These are phyloP conservation scores for Microcebus ravelobensis DNA, from an alignment of 2,113 vertebrate species.

Conservation along the genomic window DNA sequence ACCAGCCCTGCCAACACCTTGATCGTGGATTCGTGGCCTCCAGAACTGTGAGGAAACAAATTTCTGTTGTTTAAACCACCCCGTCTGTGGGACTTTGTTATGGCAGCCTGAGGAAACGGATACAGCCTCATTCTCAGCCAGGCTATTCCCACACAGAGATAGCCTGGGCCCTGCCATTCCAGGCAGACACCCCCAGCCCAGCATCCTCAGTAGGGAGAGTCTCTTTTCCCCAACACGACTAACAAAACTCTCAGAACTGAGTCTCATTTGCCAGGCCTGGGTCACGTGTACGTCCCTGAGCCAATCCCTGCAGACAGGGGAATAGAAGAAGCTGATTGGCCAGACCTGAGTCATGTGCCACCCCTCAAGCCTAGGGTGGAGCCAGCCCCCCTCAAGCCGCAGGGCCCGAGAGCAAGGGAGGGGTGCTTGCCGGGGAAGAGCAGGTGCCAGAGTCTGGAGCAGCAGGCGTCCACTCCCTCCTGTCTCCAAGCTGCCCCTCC, in stretches of 20 bases:
- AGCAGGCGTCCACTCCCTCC: background rate
- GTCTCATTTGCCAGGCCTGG: background rate
- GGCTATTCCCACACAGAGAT: background rate
- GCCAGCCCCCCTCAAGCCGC: background rate
- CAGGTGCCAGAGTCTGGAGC: background rate
- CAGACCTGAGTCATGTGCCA: background rate
- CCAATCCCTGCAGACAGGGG: background rate
- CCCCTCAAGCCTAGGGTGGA: background rate
- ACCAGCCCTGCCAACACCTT: background rate
- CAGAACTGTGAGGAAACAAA: background rate
- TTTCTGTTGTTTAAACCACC: background rate
- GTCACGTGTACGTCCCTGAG: background rate
- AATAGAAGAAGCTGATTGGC: background rate
- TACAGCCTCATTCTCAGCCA: background rate
- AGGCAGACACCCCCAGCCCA: background rate
- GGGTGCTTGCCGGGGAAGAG: background rate
- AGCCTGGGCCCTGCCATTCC: fast-evolving
- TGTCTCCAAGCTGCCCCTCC: fast-evolving
- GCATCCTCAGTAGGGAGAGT: background rate
- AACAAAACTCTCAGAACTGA: background rate
- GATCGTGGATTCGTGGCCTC: background rate
- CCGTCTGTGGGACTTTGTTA: too few relatives aligned
- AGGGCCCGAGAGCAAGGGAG: background rate
- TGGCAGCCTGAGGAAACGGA: background rate
- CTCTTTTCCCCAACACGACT: background rate